A percentile compares a stretch with the other conserved stretches of the same genome.
Evolutionary conservation across 2,113 vertebrate genomes (phyloP).

Genomic region (Mesocricetus auratus): DNA sequence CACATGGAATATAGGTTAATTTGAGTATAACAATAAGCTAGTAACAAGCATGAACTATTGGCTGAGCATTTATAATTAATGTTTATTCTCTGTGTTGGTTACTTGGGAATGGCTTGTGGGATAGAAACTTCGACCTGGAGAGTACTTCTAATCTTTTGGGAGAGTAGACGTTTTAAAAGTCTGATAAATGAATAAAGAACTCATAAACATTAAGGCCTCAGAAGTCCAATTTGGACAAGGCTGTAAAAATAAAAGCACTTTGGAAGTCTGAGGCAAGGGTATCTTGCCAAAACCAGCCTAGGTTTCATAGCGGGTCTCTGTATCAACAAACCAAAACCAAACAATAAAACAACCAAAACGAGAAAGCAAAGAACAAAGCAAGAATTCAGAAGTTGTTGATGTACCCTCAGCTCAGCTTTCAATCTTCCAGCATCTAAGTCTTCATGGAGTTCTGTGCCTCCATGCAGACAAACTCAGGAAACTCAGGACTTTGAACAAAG

Average conservation of each 20-base stretch:
- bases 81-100: not conserved
- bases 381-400: not conserved
- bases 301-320: not conserved
- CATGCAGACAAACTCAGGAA: not conserved
- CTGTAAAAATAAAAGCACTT: not conserved
- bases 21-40: not conserved
- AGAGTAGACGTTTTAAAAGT: not conserved
- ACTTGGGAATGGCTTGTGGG: not conserved
- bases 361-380: not conserved
- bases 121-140: not conserved
- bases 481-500: not conserved
- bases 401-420: not conserved
- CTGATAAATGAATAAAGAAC: constrained; percentile 7
- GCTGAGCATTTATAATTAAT: not conserved
- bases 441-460: not conserved
- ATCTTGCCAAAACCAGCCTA: not conserved
- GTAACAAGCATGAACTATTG: not conserved
- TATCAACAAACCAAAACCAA: not conserved
- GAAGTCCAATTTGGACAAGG: not conserved
- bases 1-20: not conserved
- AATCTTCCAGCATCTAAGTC: not conserved
- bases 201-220: not conserved
- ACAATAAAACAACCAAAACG: not conserved
- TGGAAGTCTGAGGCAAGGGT: not conserved
- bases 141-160: not conserved